phyloP scores from a whole-genome alignment of 2,797 vertebrate genomes.

The Hydrocynus forskahlii region DNA sequence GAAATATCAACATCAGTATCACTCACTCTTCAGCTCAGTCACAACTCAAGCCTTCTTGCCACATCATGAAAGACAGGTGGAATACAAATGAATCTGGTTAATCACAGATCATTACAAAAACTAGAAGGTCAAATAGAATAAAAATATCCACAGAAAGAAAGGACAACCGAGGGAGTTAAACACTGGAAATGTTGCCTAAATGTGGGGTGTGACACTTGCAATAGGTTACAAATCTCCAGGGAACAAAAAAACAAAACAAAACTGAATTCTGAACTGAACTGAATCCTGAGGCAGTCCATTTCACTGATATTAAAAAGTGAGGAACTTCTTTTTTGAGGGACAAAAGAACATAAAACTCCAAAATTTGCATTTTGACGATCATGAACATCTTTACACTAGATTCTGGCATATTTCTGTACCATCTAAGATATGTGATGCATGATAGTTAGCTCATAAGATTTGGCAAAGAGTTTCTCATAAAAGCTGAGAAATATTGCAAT shows the following conservation, averaged over 20 bases:
- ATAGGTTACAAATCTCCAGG: not conserved
- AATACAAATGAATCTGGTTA: not conserved
- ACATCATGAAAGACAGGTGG: not conserved
- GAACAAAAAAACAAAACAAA: no score
- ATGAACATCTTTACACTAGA: no score
- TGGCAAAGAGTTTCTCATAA: not conserved
- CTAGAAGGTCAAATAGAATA: not conserved
- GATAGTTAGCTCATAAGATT: not conserved
- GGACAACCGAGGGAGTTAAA: not conserved
- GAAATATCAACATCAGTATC: not conserved
- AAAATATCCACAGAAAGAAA: not conserved
- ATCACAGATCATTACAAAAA: not conserved
- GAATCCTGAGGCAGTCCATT: not conserved
- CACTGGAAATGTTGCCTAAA: not conserved
- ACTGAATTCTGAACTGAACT: not conserved
- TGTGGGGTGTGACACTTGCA: not conserved
- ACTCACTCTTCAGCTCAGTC: not conserved
- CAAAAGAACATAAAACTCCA: no score
- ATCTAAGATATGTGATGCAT: no score
- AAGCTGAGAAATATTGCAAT: not conserved
- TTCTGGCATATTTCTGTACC: no score
- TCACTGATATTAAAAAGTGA: no score
- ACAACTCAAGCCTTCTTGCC: not conserved
- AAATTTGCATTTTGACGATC: no score
- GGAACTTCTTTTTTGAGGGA: no score